A percentile compares a stretch with the other conserved stretches of the same genome.
Evolutionary conservation across 2,888 invertebrate genomes (phyloP).

Genomic region (Synanthedon myopaeformis): DNA sequence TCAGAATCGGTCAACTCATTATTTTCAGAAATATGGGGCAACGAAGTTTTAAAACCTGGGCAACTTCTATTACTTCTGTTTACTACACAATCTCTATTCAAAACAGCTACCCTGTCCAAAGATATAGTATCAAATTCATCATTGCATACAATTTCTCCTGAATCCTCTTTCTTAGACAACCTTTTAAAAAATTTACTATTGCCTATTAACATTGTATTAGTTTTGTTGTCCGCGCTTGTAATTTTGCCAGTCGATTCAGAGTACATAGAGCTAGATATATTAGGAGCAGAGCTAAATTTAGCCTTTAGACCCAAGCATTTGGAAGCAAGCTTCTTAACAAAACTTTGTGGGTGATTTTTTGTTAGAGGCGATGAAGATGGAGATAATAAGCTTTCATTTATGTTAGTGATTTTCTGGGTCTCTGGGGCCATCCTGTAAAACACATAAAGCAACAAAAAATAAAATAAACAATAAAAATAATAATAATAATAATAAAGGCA

Average conservation of each 20-base stretch:
- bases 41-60: slow-evolving; percentile 59
- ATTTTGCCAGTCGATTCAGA: slow-evolving; percentile 41
- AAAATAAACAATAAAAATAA: slow-evolving; percentile 20
- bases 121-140: slow-evolving; percentile 65
- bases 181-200: slow-evolving; percentile 64
- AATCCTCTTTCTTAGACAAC: slow-evolving; percentile 57
- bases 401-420: slow-evolving; percentile 62
- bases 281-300: slow-evolving; percentile 64
- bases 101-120: slow-evolving; percentile 49
- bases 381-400: slow-evolving; percentile 50
- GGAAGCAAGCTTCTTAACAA: slow-evolving; percentile 66
- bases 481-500: slow-evolving; percentile 11
- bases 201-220: slow-evolving; percentile 50
- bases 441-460: slow-evolving; percentile 55
- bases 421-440: slow-evolving; percentile 65
- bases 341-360: slow-evolving; percentile 57
- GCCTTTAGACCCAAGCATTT: slow-evolving; percentile 65
- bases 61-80: slow-evolving; percentile 63
- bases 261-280: slow-evolving; percentile 53
- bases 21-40: slow-evolving; percentile 62
- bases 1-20: slow-evolving; percentile 49
- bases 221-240: slow-evolving; percentile 38
- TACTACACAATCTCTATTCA: slow-evolving; percentile 54
- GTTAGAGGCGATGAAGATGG: slow-evolving; percentile 59
- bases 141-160: slow-evolving; percentile 55